Evolutionary conservation across 2,113 vertebrate species (phyloP).

Genomic region (Pitta sordida): DNA sequence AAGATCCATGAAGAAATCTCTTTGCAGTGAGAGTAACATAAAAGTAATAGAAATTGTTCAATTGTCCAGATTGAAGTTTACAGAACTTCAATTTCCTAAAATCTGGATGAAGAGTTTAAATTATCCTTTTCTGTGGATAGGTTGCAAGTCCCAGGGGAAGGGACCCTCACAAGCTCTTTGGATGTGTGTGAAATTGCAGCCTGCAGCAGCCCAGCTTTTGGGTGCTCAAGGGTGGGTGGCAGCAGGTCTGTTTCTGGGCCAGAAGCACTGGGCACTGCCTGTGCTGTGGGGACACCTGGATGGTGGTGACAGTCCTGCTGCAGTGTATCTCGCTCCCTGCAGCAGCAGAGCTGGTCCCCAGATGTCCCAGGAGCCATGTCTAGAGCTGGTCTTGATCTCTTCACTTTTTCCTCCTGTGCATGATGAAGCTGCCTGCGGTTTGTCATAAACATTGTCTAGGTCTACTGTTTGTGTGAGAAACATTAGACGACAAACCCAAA

Average conservation of each 20-base stretch:
- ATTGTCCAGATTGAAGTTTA: not conserved
- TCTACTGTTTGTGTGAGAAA: not conserved
- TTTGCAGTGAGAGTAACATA: not conserved
- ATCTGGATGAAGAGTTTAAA: not conserved
- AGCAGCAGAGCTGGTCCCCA: not conserved
- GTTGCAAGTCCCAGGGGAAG: not conserved
- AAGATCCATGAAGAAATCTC: not conserved
- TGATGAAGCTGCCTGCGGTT: not conserved
- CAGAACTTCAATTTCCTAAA: not conserved
- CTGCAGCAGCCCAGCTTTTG: not conserved
- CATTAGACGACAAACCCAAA: not conserved
- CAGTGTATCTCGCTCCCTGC: not conserved
- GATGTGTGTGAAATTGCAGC: not conserved
- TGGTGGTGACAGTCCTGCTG: not conserved
- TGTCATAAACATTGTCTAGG: not conserved
- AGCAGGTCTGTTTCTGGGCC: not conserved
- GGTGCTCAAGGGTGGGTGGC: not conserved
- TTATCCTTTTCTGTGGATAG: not conserved
- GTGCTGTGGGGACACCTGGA: not conserved
- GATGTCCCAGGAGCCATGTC: not conserved
- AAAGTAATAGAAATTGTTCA: not conserved
- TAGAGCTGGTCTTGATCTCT: not conserved
- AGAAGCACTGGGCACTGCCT: not conserved
- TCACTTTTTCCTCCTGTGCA: not conserved
- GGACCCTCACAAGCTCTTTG: not conserved